Evolutionary conservation across 2,797 vertebrate genomes (phyloP), one percentile per base, ranked within the genome.

Genomic region (Cossypha polioptera): DNA sequence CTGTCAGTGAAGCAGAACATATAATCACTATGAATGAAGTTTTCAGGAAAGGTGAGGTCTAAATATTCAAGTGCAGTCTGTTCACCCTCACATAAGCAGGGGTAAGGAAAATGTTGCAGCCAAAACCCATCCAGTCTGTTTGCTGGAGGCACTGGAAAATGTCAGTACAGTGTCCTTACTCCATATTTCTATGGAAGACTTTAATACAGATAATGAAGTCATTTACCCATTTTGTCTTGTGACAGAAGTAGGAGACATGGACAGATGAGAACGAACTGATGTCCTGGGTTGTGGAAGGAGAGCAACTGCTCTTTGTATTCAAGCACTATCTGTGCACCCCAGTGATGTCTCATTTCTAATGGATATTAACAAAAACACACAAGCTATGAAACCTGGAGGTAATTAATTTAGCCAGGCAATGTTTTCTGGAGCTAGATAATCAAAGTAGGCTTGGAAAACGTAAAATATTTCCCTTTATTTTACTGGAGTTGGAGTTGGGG

Each of bases 1-100:
- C 89, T 90, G 89, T 36, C 89, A 92, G 62, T 91, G 82, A 90
- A 81, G 87, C 66, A 96, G 91, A 94, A 95, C 36, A 62, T 29
- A 45, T 59, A 68, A 83, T 88, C 65, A 72, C 77, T 86, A 38
- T 42, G 54, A 87, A 91, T 68, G 15, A 93, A 93, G 63, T 74
- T 95, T 40, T 89, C 77, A 90, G 43, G 55, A 79, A 61, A 55
- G 40, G 24, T 0, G 0, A 88, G 26, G 33, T 55, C 66, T 89
- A 71, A 90, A 78, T 72, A 69, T 90, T 66, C 72, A 68, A 68
- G 19, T 31, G 33, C 31, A 69, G 10, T 63, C 22, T 89, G 77
- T 43, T 89, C 67, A 65, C 72, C 50, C 58, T 66, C 57, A 55
- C 17, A 21, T 17, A 62, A 87, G 20, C 35, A 51, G 15, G 8